Percentiles rank a stretch among this genome's conserved stretches.
These are phyloP conservation scores for Zoroaster sp. DNA, from an alignment of 53 echinoderm and acorn worm genomes.

Conservation along the genomic window DNA sequence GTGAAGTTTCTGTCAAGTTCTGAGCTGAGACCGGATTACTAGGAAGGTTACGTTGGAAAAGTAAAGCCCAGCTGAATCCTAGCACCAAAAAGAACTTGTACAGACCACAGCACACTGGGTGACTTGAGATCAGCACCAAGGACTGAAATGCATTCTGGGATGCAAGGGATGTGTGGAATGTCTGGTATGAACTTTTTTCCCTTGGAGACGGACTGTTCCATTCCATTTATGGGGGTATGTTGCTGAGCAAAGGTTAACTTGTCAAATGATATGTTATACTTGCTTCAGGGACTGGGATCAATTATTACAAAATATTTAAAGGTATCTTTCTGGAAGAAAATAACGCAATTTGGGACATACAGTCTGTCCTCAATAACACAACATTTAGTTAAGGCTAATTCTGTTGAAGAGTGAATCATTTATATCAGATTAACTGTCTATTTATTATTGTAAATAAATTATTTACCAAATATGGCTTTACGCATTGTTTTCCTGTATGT, in stretches of 20 bases:
- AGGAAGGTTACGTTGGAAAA: background rate
- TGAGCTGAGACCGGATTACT: background rate
- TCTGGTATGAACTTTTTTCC: slow-evolving; percentile 25
- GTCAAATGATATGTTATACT: background rate
- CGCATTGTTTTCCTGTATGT: too few relatives aligned
- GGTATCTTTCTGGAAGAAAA: too few relatives aligned
- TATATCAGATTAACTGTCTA: too few relatives aligned
- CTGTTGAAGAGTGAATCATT: too few relatives aligned
- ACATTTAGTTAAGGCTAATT: too few relatives aligned
- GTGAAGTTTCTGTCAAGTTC: background rate
- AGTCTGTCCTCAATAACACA: too few relatives aligned
- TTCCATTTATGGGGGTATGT: slow-evolving; percentile 51
- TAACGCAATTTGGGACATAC: too few relatives aligned
- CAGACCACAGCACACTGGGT: background rate
- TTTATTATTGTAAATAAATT: too few relatives aligned
- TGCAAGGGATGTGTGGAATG: slow-evolving; percentile 31
- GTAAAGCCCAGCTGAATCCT: background rate
- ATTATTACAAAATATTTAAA: background rate
- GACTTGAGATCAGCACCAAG: background rate
- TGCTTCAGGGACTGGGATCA: background rate
- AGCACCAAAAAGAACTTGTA: background rate
- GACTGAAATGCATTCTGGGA: slow-evolving; percentile 36
- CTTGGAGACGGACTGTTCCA: slow-evolving; percentile 52
- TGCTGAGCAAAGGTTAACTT: slow-evolving; percentile 21
- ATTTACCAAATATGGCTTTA: too few relatives aligned